Evolutionary conservation across 2,797 vertebrate genomes (phyloP).

Genomic region (Smutsia temminckii): DNA sequence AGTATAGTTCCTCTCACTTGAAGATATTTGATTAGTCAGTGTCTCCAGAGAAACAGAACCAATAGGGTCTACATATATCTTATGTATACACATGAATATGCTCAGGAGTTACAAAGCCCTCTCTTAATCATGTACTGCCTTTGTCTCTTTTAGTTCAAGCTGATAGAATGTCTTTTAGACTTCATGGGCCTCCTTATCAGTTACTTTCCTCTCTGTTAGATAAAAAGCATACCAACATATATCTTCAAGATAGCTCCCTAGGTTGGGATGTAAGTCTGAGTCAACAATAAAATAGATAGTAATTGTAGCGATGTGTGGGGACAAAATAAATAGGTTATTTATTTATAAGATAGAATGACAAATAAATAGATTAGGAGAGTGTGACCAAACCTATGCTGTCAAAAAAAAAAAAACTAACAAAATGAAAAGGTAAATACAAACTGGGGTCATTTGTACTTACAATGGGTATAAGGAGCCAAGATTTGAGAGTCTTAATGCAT

Average conservation of each 20-base stretch:
- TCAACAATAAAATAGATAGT: background rate
- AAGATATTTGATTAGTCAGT: background rate
- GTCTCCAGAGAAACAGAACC: background rate
- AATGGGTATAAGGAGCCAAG: background rate
- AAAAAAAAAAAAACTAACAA: background rate
- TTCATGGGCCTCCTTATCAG: background rate
- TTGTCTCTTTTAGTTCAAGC: background rate
- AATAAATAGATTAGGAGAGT: background rate
- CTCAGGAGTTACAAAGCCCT: background rate
- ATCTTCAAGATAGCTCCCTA: background rate
- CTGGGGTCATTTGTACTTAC: background rate
- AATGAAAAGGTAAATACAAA: slow-evolving; percentile 3
- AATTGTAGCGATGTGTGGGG: background rate
- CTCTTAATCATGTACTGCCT: background rate
- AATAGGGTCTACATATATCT: background rate
- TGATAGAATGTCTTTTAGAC: background rate
- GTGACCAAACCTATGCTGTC: background rate
- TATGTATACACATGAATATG: background rate
- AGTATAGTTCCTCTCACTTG: background rate
- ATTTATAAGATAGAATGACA: no score
- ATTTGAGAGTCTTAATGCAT: background rate
- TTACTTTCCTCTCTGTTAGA: background rate
- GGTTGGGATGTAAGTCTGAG: background rate
- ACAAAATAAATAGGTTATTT: background rate
- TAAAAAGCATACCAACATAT: background rate